Conservation (phyloP, 2,797 vertebrate genomes). For the Poeciliopsis gracilis region DNA sequence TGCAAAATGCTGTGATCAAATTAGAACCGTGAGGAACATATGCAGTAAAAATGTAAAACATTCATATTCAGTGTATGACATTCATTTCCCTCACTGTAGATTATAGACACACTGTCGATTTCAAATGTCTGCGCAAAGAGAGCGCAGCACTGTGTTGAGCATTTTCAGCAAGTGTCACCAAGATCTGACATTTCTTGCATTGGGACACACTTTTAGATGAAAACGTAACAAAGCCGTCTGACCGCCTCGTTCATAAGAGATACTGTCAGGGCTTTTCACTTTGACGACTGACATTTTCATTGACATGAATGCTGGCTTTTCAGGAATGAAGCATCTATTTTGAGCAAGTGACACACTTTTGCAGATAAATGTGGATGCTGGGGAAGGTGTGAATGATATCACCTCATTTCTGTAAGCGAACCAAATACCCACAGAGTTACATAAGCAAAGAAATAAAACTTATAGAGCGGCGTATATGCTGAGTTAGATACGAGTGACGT, state of each 20-base stretch:
- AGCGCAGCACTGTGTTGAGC: neutral
- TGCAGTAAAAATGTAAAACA: neutral
- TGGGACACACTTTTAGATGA: neutral
- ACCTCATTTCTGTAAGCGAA: neutral
- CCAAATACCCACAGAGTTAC: constrained; percentile 6
- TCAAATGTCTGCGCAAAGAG: neutral
- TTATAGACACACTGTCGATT: neutral
- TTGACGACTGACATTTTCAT: neutral
- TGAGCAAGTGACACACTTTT: neutral
- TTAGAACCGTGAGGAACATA: neutral
- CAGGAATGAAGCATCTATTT: neutral
- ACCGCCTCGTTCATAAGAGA: neutral
- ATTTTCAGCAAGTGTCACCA: neutral
- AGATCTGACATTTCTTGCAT: neutral
- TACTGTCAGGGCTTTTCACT: neutral
- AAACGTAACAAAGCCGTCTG: neutral
- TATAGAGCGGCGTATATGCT: neutral
- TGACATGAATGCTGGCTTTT: neutral
- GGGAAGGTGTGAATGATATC: neutral
- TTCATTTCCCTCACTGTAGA: too few species aligned
- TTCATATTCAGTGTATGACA: too few species aligned
- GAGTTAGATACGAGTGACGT: neutral
- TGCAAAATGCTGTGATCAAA: neutral
- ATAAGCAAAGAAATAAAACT: constrained; percentile 1
- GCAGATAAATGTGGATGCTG: neutral